Conservation (phyloP, 2,797 vertebrate species). For the Artibeus jamaicensis region DNA sequence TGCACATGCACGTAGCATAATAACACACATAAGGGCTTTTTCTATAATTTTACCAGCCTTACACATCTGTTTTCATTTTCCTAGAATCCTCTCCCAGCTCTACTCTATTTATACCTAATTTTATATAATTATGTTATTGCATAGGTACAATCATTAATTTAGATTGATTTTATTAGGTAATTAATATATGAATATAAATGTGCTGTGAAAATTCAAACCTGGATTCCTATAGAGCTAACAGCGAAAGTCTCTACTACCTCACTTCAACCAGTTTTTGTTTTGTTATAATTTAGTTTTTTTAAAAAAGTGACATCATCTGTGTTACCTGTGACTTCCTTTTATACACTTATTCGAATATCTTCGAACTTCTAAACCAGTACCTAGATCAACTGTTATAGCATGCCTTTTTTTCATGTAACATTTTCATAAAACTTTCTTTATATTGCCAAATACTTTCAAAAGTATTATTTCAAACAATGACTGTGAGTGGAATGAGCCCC, state of each 20-base stretch:
- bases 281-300: not conserved
- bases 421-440: not conserved
- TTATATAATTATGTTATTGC: not conserved
- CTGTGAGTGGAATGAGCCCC: not conserved
- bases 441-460: not conserved
- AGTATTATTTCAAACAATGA: not conserved
- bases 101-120: not conserved
- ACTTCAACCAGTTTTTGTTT: not conserved
- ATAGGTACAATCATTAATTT: not conserved
- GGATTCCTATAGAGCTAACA: slow-evolving; percentile 1
- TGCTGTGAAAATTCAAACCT: slow-evolving; percentile 14
- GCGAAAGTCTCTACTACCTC: slow-evolving; percentile 16
- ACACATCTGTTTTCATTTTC: not conserved
- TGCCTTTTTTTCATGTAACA: not conserved
- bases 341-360: not conserved
- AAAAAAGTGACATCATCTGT: not conserved
- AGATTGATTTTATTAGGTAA: slow-evolving; percentile 26
- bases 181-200: not conserved
- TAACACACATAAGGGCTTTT: not conserved
- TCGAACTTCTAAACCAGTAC: not conserved
- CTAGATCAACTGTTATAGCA: not conserved
- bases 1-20: not conserved
- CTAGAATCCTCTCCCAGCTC: not conserved
- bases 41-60: not conserved
- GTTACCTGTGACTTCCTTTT: not conserved